Conservation (phyloP, 2,888 invertebrate genomes). For the Drosophila borborema region DNA sequence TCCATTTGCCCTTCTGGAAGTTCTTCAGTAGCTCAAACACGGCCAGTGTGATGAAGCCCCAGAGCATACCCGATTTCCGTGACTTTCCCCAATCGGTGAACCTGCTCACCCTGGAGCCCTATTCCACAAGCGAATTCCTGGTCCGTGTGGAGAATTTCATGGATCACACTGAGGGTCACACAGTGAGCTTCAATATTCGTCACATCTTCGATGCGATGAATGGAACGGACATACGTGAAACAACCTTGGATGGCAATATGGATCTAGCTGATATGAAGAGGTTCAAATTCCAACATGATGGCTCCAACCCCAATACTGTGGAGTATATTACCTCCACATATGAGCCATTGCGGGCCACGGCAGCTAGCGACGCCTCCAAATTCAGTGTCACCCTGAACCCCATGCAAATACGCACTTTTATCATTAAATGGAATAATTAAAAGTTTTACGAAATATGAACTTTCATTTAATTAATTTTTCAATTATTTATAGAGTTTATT, state of each 20-base stretch:
- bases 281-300: conserved; percentile 79
- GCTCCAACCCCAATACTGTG: conserved; percentile 32
- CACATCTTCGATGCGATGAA: conserved; percentile 87
- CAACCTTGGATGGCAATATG: conserved; percentile 90
- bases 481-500: no score
- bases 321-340: conserved; percentile 71
- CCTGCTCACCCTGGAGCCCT: conserved; percentile 92
- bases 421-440: conserved; percentile 53
- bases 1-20: conserved; percentile 87
- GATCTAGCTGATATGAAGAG: conserved; percentile 86
- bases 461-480: no score
- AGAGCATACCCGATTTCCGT: conserved; percentile 74
- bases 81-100: conserved; percentile 89
- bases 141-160: conserved; percentile 92
- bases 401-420: conserved; percentile 84
- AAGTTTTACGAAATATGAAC: background rate
- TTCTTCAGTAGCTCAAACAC: conserved; percentile 86
- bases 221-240: conserved; percentile 87
- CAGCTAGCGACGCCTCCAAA: conserved; percentile 56
- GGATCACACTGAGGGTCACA: conserved; percentile 87
- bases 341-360: conserved; percentile 60
- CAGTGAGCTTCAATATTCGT: conserved; percentile 75
- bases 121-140: conserved; percentile 88
- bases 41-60: conserved; percentile 82
- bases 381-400: conserved; percentile 80